These are phyloP conservation scores for Limulus polyphemus DNA, from an alignment of 2,888 invertebrate species.

Conservation along the genomic window DNA sequence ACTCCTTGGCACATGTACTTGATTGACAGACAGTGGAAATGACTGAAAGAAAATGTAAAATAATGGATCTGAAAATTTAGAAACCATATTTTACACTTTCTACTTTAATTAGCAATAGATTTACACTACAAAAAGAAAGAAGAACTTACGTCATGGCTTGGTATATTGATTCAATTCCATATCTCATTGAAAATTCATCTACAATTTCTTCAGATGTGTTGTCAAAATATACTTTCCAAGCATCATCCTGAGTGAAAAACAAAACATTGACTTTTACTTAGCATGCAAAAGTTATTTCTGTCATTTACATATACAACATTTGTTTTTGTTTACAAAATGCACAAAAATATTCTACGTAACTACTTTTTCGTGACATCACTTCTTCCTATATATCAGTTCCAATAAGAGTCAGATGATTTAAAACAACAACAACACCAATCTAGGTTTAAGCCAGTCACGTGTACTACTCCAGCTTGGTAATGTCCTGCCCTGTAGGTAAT, in stretches of 20 bases:
- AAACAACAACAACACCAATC: no score
- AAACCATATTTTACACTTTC: not conserved
- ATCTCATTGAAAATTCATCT: conserved; percentile 99
- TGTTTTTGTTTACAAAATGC: no score
- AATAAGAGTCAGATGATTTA: no score
- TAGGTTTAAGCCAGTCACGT: no score
- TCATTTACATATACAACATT: no score
- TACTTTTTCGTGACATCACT: no score
- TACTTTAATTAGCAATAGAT: not conserved
- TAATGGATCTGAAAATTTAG: not conserved
- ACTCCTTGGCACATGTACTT: conserved; percentile 98
- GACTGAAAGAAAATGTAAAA: conserved; percentile 48
- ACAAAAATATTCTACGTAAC: no score
- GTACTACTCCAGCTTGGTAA: no score
- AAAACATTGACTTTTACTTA: no score
- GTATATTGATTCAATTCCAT: conserved; percentile 98
- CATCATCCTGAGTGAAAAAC: conserved; percentile 58
- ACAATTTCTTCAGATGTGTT: conserved; percentile 96
- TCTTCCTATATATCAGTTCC: no score
- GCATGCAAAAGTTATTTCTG: no score
- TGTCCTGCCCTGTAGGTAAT: no score
- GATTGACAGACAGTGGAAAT: conserved; percentile 98
- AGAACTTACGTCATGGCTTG: conserved; percentile 93
- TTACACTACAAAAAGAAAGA: not conserved
- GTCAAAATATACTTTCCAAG: conserved; percentile 99